A percentile compares a stretch with the other conserved stretches of the same genome.
Conservation (phyloP, 2,888 invertebrate genomes). For the Cantharis flavilabris region DNA sequence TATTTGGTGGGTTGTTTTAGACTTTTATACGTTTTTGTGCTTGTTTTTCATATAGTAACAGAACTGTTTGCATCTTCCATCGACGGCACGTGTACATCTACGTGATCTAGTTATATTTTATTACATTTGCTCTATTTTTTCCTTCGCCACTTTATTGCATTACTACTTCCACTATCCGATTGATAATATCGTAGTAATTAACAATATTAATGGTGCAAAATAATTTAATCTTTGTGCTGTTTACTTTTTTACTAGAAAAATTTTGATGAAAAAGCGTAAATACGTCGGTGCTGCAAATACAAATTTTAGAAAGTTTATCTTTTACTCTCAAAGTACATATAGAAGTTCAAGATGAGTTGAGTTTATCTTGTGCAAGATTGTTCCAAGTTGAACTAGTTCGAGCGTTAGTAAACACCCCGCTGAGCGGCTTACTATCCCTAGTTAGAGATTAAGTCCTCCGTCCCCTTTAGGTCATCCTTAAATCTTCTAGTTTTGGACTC, state of each 20-base stretch:
- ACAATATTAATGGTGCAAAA: too few relatives aligned
- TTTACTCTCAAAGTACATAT: constrained; percentile 37
- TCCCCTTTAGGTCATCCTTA: constrained; percentile 39
- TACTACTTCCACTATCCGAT: background rate
- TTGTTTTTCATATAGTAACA: constrained; percentile 37
- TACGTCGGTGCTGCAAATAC: background rate
- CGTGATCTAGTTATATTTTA: constrained; percentile 32
- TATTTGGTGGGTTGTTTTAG: constrained; percentile 35
- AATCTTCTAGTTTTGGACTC: constrained; percentile 26
- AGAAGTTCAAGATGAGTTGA: constrained; percentile 40
- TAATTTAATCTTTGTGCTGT: background rate
- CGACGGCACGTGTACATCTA: constrained; percentile 37
- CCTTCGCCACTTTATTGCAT: constrained; percentile 10
- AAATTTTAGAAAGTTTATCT: constrained; percentile 19
- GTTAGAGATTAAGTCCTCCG: constrained; percentile 40
- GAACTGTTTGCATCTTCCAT: constrained; percentile 40
- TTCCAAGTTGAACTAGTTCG: constrained; percentile 39
- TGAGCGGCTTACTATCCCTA: constrained; percentile 43
- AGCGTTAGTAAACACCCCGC: constrained; percentile 42
- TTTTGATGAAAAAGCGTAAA: background rate
- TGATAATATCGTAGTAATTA: background rate
- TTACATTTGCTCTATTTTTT: constrained; percentile 16
- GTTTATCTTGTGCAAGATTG: constrained; percentile 44
- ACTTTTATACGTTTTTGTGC: constrained; percentile 37
- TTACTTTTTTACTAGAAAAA: background rate